Conservation (phyloP, 2,797 vertebrate species). For the Botia kubotai region DNA sequence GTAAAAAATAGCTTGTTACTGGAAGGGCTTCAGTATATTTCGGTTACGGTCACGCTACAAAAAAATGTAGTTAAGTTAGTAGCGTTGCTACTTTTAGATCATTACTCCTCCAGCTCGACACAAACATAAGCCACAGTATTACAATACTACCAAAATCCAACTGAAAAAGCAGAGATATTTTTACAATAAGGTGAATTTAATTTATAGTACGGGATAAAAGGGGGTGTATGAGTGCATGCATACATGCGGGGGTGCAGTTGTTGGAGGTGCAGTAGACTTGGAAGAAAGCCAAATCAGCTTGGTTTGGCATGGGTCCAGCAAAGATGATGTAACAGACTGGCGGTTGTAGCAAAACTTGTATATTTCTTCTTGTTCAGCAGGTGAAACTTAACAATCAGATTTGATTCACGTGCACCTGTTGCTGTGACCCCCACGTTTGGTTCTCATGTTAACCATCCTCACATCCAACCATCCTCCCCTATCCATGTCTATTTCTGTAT, state of each 20-base stretch:
- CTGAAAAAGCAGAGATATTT: not conserved
- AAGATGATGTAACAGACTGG: constrained; percentile 72
- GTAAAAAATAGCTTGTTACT: constrained; percentile 6
- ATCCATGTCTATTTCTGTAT: not conserved
- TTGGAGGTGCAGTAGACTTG: constrained; percentile 50
- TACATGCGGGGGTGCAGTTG: constrained; percentile 5
- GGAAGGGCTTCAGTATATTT: not conserved
- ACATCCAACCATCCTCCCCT: not conserved
- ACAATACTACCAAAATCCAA: not conserved
- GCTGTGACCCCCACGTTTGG: not conserved
- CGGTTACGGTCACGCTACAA: not conserved
- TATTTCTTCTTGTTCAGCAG: constrained; percentile 66
- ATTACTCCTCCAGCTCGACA: not conserved
- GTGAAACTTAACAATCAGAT: constrained; percentile 75
- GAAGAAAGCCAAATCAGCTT: constrained; percentile 61
- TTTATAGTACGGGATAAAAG: not conserved
- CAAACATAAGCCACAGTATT: not conserved
- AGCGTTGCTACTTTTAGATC: not conserved
- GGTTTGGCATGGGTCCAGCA: constrained; percentile 66
- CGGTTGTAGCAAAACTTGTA: not conserved
- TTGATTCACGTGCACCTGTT: constrained; percentile 58
- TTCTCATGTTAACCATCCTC: constrained; percentile 7
- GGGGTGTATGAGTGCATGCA: not conserved
- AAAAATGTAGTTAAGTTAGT: not conserved
- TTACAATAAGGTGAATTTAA: constrained; percentile 46